phyloP scores from a whole-genome alignment of 2,113 vertebrate species.

The Bufo gargarizans region DNA sequence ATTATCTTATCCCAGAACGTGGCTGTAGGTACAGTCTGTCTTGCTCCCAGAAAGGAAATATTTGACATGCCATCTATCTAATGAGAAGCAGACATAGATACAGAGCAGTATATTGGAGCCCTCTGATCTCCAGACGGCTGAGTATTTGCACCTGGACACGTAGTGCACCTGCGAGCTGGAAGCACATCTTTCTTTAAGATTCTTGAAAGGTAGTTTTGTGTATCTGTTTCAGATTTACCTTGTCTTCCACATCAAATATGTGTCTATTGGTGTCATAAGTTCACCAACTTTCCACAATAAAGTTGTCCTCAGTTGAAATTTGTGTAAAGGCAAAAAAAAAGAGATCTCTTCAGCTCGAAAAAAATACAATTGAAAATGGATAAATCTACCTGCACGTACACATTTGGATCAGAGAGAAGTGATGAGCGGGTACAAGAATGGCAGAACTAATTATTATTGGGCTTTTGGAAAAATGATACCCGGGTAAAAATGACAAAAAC shows the following conservation, averaged over 20 bases:
- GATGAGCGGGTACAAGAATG: no score
- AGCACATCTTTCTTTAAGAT: slow-evolving; percentile 1
- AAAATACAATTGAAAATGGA: neutral
- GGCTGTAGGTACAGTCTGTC: neutral
- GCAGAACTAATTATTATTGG: no score
- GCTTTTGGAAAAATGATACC: no score
- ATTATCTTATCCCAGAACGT: neutral
- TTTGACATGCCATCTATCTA: slow-evolving; percentile 51
- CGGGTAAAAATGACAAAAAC: no score
- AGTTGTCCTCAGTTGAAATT: neutral
- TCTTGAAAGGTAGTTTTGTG: slow-evolving; percentile 50
- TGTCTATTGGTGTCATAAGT: slow-evolving; percentile 23
- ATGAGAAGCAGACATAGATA: slow-evolving; percentile 55
- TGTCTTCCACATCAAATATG: slow-evolving; percentile 17
- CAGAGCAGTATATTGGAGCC: slow-evolving; percentile 34
- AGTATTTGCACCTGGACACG: slow-evolving; percentile 53
- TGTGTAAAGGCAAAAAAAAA: neutral
- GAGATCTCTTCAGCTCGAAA: no score
- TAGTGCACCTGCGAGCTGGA: slow-evolving; percentile 45
- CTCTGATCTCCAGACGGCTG: slow-evolving; percentile 53
- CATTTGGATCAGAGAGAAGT: neutral
- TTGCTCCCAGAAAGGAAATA: slow-evolving; percentile 30
- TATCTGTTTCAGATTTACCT: slow-evolving; percentile 10
- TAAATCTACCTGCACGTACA: neutral
- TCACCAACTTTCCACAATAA: neutral